Percentiles rank a stretch among this genome's conserved stretches.
Evolutionary conservation across 1,140 invertebrate genomes (phyloP).

Genomic region (Sipha flava): DNA sequence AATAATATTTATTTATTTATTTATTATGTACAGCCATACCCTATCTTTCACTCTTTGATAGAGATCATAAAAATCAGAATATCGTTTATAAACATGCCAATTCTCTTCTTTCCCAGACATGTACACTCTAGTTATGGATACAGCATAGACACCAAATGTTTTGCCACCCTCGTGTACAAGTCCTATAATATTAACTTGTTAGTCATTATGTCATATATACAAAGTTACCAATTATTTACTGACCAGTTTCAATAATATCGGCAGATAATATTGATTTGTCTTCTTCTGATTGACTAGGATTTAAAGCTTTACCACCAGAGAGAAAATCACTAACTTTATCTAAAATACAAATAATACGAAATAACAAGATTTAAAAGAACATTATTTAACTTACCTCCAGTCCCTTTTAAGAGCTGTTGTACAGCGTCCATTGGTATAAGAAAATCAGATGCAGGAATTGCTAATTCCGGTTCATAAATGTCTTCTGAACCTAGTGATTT

Average conservation of each 20-base stretch:
- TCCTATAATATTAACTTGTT: slow-evolving; percentile 44
- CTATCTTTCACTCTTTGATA: slow-evolving; percentile 67
- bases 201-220: not conserved
- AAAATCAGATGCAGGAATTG: not conserved
- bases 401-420: slow-evolving; percentile 25
- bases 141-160: slow-evolving; percentile 81
- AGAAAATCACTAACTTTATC: slow-evolving; percentile 27
- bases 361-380: not conserved
- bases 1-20: not conserved
- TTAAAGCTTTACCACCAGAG: not conserved
- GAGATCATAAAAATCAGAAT: slow-evolving; percentile 87
- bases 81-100: slow-evolving; percentile 73
- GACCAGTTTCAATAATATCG: slow-evolving; percentile 62
- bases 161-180: slow-evolving; percentile 68
- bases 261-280: slow-evolving; percentile 49
- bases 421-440: slow-evolving; percentile 17
- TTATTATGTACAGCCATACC: slow-evolving; percentile 42
- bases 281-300: slow-evolving; percentile 4
- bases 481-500: slow-evolving; percentile 11
- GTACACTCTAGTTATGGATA: slow-evolving; percentile 63
- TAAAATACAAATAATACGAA: not conserved
- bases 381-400: not conserved
- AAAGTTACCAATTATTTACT: not conserved
- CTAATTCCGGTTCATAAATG: not conserved
- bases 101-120: slow-evolving; percentile 55